Percentiles rank a stretch among this genome's conserved stretches.
These are phyloP conservation scores for Threskiornis aethiopicus DNA, from an alignment of 2,797 vertebrate genomes.

Conservation along the genomic window DNA sequence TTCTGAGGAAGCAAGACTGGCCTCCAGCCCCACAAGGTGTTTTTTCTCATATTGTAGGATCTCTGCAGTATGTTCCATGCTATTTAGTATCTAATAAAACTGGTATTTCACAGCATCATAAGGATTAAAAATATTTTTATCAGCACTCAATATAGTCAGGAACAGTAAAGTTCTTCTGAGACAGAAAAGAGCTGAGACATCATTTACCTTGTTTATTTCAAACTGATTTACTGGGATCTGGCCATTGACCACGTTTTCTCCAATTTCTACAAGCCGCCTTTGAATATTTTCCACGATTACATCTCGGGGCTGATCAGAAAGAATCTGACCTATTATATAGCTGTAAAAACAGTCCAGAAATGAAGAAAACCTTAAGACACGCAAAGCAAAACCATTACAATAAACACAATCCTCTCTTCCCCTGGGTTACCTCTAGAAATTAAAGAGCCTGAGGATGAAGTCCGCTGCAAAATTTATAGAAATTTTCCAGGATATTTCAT, in stretches of 20 bases:
- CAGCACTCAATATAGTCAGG: background rate
- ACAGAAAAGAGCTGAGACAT: background rate
- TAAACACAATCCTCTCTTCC: background rate
- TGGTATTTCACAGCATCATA: background rate
- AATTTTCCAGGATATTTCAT: background rate
- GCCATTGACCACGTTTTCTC: slow-evolving; percentile 87
- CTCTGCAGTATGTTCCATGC: background rate
- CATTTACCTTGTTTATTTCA: slow-evolving; percentile 94
- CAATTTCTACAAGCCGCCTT: slow-evolving; percentile 89
- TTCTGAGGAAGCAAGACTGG: background rate
- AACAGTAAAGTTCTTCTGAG: background rate
- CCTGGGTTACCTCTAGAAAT: background rate
- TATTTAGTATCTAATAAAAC: background rate
- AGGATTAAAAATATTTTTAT: background rate
- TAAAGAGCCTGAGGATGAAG: background rate
- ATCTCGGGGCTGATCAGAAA: slow-evolving; percentile 93
- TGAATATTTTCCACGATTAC: slow-evolving; percentile 96
- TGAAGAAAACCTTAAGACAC: background rate
- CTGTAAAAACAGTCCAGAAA: slow-evolving; percentile 71
- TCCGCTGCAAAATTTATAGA: background rate
- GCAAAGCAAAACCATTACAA: background rate
- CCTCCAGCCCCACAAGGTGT: background rate
- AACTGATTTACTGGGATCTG: slow-evolving; percentile 84
- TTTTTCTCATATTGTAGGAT: background rate
- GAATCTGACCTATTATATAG: slow-evolving; percentile 93